A percentile compares a stretch with the other conserved stretches of the same genome.
These are phyloP conservation scores for Meriones unguiculatus DNA, from an alignment of 2,113 vertebrate genomes.

Conservation along the genomic window DNA sequence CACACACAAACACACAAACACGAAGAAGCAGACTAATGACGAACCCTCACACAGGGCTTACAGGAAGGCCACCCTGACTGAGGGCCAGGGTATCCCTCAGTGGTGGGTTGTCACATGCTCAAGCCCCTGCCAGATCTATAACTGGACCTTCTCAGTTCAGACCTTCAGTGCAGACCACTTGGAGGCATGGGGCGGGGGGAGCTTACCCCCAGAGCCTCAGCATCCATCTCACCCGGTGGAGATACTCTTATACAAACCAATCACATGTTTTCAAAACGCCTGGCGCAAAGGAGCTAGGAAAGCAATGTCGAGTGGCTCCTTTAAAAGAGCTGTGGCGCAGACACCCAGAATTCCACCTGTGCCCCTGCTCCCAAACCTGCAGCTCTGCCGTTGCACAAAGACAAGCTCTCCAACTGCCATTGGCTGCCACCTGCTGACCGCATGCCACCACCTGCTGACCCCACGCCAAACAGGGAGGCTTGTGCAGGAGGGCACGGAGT, in stretches of 20 bases:
- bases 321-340: not conserved
- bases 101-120: not conserved
- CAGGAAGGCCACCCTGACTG: not conserved
- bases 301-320: not conserved
- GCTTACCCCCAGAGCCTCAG: not conserved
- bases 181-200: not conserved
- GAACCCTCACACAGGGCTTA: not conserved
- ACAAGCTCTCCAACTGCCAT: not conserved
- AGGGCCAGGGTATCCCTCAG: not conserved
- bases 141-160: not conserved
- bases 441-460: not conserved
- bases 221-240: accelerated
- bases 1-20: too few relatives aligned
- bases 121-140: not conserved
- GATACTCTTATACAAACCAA: not conserved
- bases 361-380: not conserved
- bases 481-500: not conserved
- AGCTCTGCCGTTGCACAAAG: not conserved
- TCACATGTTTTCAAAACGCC: not conserved
- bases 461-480: not conserved
- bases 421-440: not conserved
- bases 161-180: not conserved
- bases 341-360: not conserved
- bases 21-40: not conserved
- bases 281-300: not conserved